Conservation (phyloP, 2,797 vertebrate species). For the Catostomus latipinnis region DNA sequence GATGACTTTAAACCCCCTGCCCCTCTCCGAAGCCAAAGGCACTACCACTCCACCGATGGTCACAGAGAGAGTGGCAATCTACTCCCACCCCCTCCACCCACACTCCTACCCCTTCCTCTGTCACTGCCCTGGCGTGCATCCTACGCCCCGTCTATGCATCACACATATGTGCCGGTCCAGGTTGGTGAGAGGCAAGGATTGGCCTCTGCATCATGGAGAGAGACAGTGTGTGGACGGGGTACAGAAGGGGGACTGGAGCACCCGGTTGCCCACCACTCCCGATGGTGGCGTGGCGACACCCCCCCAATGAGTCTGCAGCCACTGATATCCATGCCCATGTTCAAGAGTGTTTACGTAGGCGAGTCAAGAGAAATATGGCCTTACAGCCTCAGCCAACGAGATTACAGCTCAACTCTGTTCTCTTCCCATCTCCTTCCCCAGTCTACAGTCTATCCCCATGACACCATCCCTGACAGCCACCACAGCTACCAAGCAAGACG, state of each 20-base stretch:
- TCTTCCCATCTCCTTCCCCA: slow-evolving; percentile 72
- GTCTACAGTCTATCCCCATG: slow-evolving; percentile 70
- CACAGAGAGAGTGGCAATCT: slow-evolving; percentile 68
- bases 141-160: slow-evolving; percentile 72
- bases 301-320: slow-evolving; percentile 70
- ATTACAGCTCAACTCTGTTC: slow-evolving; percentile 74
- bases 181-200: slow-evolving; percentile 72
- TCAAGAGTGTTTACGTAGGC: slow-evolving; percentile 73
- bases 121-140: slow-evolving; percentile 75
- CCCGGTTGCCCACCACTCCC: slow-evolving; percentile 70
- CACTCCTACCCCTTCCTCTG: slow-evolving; percentile 68
- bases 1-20: slow-evolving; percentile 83
- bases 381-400: slow-evolving; percentile 70
- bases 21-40: slow-evolving; percentile 72
- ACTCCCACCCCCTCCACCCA: slow-evolving; percentile 66
- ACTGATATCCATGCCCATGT: slow-evolving; percentile 67
- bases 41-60: slow-evolving; percentile 68
- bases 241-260: slow-evolving; percentile 62
- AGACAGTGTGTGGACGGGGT: slow-evolving; percentile 61
- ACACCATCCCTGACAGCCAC: slow-evolving; percentile 70
- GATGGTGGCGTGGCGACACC: slow-evolving; percentile 74
- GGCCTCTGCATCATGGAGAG: slow-evolving; percentile 76
- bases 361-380: slow-evolving; percentile 79
- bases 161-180: slow-evolving; percentile 71
- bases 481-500: slow-evolving; percentile 74